Base-by-base conservation (phyloP, 2,797 vertebrate genomes). In the Hippopotamyrus pictus region DNA sequence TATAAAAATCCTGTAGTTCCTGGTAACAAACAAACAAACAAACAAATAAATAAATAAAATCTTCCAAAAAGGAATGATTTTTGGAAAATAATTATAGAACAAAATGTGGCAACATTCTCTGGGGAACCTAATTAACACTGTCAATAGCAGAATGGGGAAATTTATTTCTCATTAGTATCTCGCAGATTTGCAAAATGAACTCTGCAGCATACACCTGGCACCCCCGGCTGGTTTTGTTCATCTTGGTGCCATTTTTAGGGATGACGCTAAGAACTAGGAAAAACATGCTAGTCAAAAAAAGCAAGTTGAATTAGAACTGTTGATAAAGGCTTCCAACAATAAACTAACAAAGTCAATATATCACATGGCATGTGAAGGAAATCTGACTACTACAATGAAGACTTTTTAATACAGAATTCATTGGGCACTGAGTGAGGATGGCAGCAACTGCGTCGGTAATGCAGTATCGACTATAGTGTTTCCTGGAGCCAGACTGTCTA, bases 381-480 rank as follows among this genome's bases (percentile, higher is more conserved):
- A 90, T 54, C 84, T 84, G 25, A 91, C 90, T 88, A 91, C 90
- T 89, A 91, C 33, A 89, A 46, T 46, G 37, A 90, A 91, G 90
- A 90, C 90, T 90, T 91, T 91, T 91, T 89, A 57, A 62, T 37
- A 59, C 69, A 73, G 17, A 89, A 88, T 90, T 90, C 89, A 89
- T 57, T 59, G 57, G 89, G 73, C 59, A 37, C 82, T 22, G 89
- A 54, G 91, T 76, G 50, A 73, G 82, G 59, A 51, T 65, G 86
- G 89, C 29, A 84, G 89, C 91, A 89, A 65, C 51, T 89, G 62
- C 41, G 90, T 50, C 82, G 65, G 86, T 90, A 87, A 69, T 50
- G 73, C 62, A 51, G 87, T 82, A 62, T 86, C 85, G 86, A 54
- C 50, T 88, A 33, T 90, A 89, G 90, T 83, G 87, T 89, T 91